Base-by-base conservation (phyloP, 2,113 vertebrate genomes). In the Silurus asotus region DNA sequence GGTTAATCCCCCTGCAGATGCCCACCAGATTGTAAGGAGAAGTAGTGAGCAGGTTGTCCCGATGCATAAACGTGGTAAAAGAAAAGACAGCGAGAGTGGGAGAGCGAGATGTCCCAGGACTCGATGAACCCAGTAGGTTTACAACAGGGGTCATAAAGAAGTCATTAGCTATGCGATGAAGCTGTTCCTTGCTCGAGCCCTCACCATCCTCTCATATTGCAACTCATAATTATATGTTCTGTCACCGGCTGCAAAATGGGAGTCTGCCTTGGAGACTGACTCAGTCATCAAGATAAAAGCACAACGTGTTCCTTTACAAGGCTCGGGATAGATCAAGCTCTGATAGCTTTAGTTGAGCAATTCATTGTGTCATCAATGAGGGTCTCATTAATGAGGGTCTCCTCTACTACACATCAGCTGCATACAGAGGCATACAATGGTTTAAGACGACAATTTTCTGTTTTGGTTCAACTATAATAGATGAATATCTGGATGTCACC, bases 1-100 rank as follows among this genome's bases (percentile, higher is more conserved):
- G 93, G 93, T 93, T 75, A 89, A 91, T 78, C 88, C 90, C 20
- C 92, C 91, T 91, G 91, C 94, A 95, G 94, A 94, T 95, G 94
- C 94, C 94, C 81, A 62, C 92, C 95, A 95, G 94, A 93, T 95
- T 95, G 94, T 90, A 80, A 55, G 77, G 81, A 84, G 62, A 89
- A 37, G 17, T 37, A 9, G 51, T 49, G 87, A 84, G 69, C 76
- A 88, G 86, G 75, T 86, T 89, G 82, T 69, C 85, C 87, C 83
- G 45, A 87, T 82, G 78, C 77, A 90, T 86, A 83, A 90, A 37
- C 37, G 64, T 78, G 5, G n/a, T 45, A 56, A 83, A 55, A 59
- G 48, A 48, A 37, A 64, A 28, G 10, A 69, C 70, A n/a, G 20
- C 20, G 5, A 61, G 53, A 45, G 19, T 49, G 67, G 55, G 55